These are phyloP conservation scores for Neopelma chrysocephalum DNA, from an alignment of 2,797 vertebrate genomes.

Conservation along the genomic window DNA sequence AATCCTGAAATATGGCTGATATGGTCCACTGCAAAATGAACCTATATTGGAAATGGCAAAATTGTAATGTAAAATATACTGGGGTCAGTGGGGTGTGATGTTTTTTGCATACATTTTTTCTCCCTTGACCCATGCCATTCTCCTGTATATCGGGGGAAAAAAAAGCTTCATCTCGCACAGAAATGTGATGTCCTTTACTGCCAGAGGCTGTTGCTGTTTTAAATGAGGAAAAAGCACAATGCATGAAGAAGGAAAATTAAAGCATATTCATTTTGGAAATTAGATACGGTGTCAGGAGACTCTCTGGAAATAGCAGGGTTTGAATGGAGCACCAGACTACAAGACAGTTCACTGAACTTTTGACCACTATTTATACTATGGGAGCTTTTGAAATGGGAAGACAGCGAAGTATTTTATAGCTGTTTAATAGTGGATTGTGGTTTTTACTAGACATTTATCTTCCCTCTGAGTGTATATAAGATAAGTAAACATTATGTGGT, in stretches of 20 bases:
- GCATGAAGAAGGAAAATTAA: constrained; percentile 88
- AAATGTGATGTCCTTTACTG: constrained; percentile 86
- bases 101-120: constrained; percentile 85
- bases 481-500: constrained; percentile 67
- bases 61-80: constrained; percentile 83
- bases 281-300: constrained; percentile 84
- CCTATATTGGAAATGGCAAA: constrained; percentile 83
- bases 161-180: constrained; percentile 78
- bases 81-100: constrained; percentile 83
- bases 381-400: constrained; percentile 73
- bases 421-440: constrained; percentile 72
- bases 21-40: constrained; percentile 83
- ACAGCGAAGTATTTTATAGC: constrained; percentile 75
- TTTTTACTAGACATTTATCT: constrained; percentile 70
- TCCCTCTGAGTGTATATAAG: constrained; percentile 61
- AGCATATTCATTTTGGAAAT: constrained; percentile 88
- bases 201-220: constrained; percentile 84
- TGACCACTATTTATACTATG: constrained; percentile 79
- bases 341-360: constrained; percentile 83
- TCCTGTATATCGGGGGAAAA: constrained; percentile 60
- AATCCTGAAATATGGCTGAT: constrained; percentile 80
- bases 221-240: constrained; percentile 87
- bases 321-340: constrained; percentile 76
- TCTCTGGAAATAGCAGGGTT: constrained; percentile 78
- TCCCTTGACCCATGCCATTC: constrained; percentile 84